phyloP scores from a whole-genome alignment of 2,113 vertebrate genomes.

The Hippopotamus amphibius region DNA sequence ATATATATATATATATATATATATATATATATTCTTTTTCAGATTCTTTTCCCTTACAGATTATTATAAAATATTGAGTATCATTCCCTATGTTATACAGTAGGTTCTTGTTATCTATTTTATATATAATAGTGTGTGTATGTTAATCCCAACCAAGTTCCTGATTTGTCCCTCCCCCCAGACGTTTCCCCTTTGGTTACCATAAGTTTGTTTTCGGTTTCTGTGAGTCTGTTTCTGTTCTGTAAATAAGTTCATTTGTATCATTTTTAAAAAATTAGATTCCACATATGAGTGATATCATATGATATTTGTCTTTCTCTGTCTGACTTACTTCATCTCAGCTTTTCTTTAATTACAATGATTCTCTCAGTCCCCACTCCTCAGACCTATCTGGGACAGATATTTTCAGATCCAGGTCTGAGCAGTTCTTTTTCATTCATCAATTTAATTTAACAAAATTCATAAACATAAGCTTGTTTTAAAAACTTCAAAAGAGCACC shows the following conservation, averaged over 20 bases:
- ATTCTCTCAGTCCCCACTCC: background rate
- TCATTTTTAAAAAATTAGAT: background rate
- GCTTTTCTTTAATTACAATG: conserved; percentile 20
- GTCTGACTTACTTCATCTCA: background rate
- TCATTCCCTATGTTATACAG: background rate
- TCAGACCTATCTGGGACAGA: background rate
- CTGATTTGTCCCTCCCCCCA: background rate
- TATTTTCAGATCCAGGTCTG: background rate
- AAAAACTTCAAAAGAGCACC: conserved; percentile 15
- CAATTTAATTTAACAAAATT: conserved; percentile 40
- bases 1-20: background rate
- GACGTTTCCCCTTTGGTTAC: background rate
- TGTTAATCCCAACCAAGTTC: background rate
- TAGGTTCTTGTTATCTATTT: background rate
- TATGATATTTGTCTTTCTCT: background rate
- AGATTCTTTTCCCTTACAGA: background rate
- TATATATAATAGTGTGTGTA: background rate
- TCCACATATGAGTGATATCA: background rate
- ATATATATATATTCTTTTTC: too few species aligned
- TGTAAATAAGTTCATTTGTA: background rate
- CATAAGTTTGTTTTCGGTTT: background rate
- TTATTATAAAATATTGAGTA: background rate
- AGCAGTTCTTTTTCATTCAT: conserved; percentile 19
- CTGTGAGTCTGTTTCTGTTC: background rate
- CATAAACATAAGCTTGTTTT: background rate